Base-by-base conservation (phyloP, 2,113 vertebrate genomes). In the Hemibagrus wyckioides region DNA sequence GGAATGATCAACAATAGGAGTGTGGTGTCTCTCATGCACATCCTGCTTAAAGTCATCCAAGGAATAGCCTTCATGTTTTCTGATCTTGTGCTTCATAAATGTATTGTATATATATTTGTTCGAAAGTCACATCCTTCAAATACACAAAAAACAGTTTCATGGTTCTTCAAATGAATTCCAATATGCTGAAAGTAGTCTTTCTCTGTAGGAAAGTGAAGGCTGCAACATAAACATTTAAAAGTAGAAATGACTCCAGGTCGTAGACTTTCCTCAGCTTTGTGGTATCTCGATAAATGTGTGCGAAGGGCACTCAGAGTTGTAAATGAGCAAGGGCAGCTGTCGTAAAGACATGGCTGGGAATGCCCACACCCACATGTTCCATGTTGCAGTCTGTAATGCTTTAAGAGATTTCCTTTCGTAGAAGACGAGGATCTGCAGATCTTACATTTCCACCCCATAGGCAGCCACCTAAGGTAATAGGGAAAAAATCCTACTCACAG, bases 231-330 rank as follows among this genome's bases (percentile, higher is more conserved):
- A 59, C 57, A 59, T 23, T 59, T 59, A 25, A 59, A 59, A 23
- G 6, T 59, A 9, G 57, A 25, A 23, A 63, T 63, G 59, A 3
- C 10, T n/a, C 59, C 11, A 10, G 25, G 59, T 2, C 11, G 25
- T n/a, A n/a, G 48, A 79, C 76, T 79, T 79, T 79, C 76, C 4
- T 54, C 48, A 50, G 21, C 48, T 79, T 44, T 13, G 30, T 79
- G 76, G 28, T 79, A 79, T 54, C 76, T 79, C 3, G 44, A 79
- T 17, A 79, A 17, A 79, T 79, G 76, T 79, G 76, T 50, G 25
- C 44, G 28, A 54, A 79, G 76, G 48, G 76, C 48, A 30, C 48
- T 17, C 2, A 30, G 76, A 15, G 76, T 79, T 79, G 52, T 57
- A 39, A 80, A 80, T 17, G 52, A 14, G 30, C 79, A 80, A 23